Base-by-base conservation (phyloP, 2,797 vertebrate genomes). In the Premnoplex brunnescens region DNA sequence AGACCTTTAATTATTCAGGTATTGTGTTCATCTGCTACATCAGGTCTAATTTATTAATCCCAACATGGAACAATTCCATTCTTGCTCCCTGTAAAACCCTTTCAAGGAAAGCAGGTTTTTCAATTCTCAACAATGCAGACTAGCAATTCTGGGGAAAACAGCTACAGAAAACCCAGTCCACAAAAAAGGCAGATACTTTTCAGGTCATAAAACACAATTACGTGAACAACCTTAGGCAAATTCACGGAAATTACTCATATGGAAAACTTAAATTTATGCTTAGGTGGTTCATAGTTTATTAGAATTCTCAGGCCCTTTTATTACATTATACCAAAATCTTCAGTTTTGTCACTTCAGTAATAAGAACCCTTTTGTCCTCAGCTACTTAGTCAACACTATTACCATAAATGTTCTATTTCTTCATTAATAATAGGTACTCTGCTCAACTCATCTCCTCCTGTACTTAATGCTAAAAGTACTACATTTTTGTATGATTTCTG, bases 1-100 rank as follows among this genome's bases (percentile, higher is more conserved):
- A 79, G 5, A 14, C 7, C 7, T 68, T 63, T 14, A 10, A 4
- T 55, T n/a, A 21, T 14, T 37, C 15, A 39, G 41, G n/a, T 30
- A 22, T 9, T 62, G 32, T 3, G 5, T 23, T 55, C 20, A 51
- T 8, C 23, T 79, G 64, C 55, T 55, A 13, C 4, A 46, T 10
- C 7, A 52, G 20, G 17, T 59, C 44, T 32, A 10, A 24, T 46
- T 66, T 48, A 36, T 36, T 44, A 10, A 59, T n/a, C 12, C 32
- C 23, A 51, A 0, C 2, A 44, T 1, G 6, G 23, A 85, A 28
- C 13, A 76, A 36, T 12, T 52, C 0, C 5, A 43, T 54, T 43
- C 27, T 66, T 69, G 5, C 4, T 69, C 20, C 12, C 30, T 43
- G 37, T 4, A 43, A 88, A 49, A 64, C 1, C 7, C 10, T 17